Conservation (phyloP, 2,113 vertebrate genomes). For the Cryptomyrus ogoouensis region DNA sequence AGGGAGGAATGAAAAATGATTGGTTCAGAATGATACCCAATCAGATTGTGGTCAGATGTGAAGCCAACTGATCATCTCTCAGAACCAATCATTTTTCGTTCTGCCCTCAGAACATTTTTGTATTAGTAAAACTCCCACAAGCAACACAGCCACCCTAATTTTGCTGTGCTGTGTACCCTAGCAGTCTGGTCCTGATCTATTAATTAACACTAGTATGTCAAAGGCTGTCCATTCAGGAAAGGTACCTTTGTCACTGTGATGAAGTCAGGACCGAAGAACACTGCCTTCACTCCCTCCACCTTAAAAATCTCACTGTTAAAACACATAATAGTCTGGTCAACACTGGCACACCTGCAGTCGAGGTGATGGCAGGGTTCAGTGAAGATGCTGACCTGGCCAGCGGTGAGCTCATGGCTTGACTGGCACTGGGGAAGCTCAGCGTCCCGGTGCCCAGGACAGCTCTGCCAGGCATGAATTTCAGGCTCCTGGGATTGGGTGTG, state of each 20-base stretch:
- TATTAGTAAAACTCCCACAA: background rate
- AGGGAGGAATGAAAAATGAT: background rate
- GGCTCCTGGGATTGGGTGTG: conserved; percentile 68
- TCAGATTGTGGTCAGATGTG: background rate
- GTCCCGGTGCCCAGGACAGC: conserved; percentile 62
- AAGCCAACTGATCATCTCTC: background rate
- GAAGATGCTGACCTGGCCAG: conserved; percentile 57
- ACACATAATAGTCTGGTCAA: conserved; percentile 16
- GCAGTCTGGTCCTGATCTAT: background rate
- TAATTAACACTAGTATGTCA: background rate
- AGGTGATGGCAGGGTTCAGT: background rate
- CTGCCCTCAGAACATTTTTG: background rate
- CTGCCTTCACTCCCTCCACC: conserved; percentile 71
- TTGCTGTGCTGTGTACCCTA: background rate
- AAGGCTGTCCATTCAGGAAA: background rate
- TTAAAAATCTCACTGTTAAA: conserved; percentile 61
- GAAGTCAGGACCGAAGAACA: conserved; percentile 73
- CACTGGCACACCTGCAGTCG: background rate
- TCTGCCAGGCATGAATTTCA: conserved; percentile 70
- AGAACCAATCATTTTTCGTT: background rate
- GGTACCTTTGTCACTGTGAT: conserved; percentile 70
- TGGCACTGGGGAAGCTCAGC: conserved; percentile 59
- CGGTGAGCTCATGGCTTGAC: conserved; percentile 55
- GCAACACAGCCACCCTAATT: background rate
- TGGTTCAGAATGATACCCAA: background rate